Percentiles rank a stretch among this genome's conserved stretches.
These are phyloP conservation scores for Ptychobarbus kaznakovi DNA, from an alignment of 2,797 vertebrate genomes.

Conservation along the genomic window DNA sequence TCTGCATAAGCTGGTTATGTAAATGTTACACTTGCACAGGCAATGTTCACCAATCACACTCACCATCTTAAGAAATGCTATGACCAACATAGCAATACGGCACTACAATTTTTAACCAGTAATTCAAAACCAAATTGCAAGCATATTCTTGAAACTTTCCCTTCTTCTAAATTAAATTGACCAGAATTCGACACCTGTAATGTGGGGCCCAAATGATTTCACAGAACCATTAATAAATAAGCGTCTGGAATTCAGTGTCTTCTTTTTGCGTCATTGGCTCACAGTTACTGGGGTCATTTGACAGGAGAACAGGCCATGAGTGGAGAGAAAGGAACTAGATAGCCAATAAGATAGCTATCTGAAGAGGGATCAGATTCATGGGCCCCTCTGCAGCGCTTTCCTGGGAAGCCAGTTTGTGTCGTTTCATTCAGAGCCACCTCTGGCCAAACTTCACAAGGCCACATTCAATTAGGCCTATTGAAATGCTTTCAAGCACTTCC, in stretches of 20 bases:
- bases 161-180: constrained; percentile 1
- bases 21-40: constrained; percentile 21
- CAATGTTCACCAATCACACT: constrained; percentile 13
- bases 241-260: constrained; percentile 66
- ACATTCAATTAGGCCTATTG: constrained; percentile 32
- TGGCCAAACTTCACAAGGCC: constrained; percentile 19
- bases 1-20: constrained; percentile 20
- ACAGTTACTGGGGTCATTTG: constrained; percentile 71
- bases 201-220: constrained; percentile 40
- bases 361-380: constrained; percentile 72
- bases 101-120: background rate
- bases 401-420: background rate
- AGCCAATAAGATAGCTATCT: constrained; percentile 70
- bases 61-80: background rate
- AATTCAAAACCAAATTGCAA: background rate
- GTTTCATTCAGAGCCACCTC: constrained; percentile 17
- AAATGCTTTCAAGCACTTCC: constrained; percentile 49
- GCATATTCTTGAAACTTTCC: background rate
- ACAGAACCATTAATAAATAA: constrained; percentile 75
- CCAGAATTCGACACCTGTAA: background rate
- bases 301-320: constrained; percentile 68
- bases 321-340: constrained; percentile 73
- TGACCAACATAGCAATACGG: background rate
- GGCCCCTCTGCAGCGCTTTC: constrained; percentile 62
- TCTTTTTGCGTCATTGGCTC: constrained; percentile 72